Evolutionary conservation across 2,113 vertebrate species (phyloP).

Genomic region (Oreotrochilus melanogaster): DNA sequence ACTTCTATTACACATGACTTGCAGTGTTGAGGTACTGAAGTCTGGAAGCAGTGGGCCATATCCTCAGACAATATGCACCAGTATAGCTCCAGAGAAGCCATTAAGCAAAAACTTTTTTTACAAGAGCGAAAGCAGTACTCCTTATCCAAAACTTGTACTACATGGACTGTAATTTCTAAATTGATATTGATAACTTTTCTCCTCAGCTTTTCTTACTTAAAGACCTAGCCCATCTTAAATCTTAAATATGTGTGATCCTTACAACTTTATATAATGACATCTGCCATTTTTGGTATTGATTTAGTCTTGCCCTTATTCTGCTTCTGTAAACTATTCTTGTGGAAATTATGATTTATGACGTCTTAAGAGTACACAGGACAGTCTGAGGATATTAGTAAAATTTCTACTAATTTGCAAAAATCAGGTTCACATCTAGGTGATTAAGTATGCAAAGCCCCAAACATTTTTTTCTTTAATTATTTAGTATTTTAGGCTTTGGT

Average conservation of each 20-base stretch:
- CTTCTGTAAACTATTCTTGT: neutral
- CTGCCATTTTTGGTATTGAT: constrained; percentile 14
- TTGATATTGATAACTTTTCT: neutral
- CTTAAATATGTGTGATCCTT: neutral
- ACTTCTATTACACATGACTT: rapidly evolving
- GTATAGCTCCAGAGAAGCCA: neutral
- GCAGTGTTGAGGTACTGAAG: neutral
- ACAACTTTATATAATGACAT: neutral
- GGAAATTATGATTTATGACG: neutral
- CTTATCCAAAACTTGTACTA: neutral
- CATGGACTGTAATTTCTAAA: neutral
- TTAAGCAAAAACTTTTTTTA: neutral
- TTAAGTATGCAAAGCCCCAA: neutral
- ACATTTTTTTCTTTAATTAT: neutral
- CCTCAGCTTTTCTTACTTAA: neutral
- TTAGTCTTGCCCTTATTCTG: neutral
- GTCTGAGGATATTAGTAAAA: neutral
- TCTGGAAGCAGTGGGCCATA: neutral
- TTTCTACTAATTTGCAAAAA: neutral
- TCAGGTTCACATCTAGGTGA: neutral
- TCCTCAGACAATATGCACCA: neutral
- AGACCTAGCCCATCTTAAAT: neutral
- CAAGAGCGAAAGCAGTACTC: neutral
- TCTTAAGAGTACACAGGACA: neutral
- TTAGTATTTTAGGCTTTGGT: neutral